These are phyloP conservation scores for Aviceda subcristata DNA, from an alignment of 2,113 vertebrate genomes.

Conservation along the genomic window DNA sequence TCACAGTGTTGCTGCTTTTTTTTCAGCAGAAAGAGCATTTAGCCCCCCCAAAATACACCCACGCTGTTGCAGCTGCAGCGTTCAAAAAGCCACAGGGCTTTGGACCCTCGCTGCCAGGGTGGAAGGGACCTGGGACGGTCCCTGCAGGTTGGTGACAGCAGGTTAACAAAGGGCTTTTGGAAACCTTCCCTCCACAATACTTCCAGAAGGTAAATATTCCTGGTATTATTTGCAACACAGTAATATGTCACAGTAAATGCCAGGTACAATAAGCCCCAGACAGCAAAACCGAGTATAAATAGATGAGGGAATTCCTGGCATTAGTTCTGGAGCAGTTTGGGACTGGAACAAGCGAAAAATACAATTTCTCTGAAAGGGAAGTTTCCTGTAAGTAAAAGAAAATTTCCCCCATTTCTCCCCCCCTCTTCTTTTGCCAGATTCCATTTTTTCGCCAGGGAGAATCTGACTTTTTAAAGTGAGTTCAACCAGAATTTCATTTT, in stretches of 20 bases:
- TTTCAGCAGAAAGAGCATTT: neutral
- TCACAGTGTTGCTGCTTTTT: neutral
- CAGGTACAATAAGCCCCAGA: conserved; percentile 49
- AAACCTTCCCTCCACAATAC: neutral
- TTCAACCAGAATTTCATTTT: conserved; percentile 15
- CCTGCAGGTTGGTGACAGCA: neutral
- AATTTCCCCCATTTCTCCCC: neutral
- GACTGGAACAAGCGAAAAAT: conserved; percentile 44
- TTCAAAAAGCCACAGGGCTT: neutral
- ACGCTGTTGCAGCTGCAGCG: neutral
- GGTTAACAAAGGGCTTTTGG: neutral
- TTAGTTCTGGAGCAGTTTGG: conserved; percentile 32
- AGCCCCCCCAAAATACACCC: neutral
- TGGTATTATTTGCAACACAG: neutral
- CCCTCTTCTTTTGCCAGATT: neutral
- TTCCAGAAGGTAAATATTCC: conserved; percentile 19
- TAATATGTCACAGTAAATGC: conserved; percentile 34
- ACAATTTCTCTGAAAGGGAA: neutral
- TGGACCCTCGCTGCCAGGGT: neutral
- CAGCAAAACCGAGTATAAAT: conserved; percentile 28
- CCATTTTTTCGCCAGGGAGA: neutral
- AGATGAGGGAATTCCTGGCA: conserved; percentile 62
- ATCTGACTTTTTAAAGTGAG: neutral
- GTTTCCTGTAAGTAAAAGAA: conserved; percentile 28
- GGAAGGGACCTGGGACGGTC: neutral